Evolutionary conservation across 1,140 invertebrate species (phyloP).

Genomic region (Homarus americanus): DNA sequence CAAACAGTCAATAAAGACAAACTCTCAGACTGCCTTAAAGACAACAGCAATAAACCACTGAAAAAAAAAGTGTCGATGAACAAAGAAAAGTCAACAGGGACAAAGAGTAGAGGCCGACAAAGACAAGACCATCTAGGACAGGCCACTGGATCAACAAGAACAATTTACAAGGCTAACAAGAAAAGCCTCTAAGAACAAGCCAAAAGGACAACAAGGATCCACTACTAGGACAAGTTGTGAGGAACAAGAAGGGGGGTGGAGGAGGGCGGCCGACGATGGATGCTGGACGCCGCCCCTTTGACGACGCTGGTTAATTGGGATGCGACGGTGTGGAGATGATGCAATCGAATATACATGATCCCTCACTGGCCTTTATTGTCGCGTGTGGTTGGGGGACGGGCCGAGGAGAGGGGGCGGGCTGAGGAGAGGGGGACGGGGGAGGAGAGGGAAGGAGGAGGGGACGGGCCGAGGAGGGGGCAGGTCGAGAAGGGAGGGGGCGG

Average conservation of each 20-base stretch:
- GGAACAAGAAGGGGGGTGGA: neutral
- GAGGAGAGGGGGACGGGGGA: neutral
- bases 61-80: too few species aligned
- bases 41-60: too few species aligned
- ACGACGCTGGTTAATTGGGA: constrained; percentile 62
- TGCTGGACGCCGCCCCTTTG: constrained; percentile 26
- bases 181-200: neutral
- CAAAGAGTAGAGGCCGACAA: too few species aligned
- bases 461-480: neutral
- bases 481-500: neutral
- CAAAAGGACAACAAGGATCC: neutral
- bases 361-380: constrained; percentile 63
- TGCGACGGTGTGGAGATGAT: constrained; percentile 70
- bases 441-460: neutral
- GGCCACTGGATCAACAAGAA: neutral
- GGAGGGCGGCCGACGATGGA: neutral
- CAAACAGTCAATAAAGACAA: too few species aligned
- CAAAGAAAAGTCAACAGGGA: too few species aligned
- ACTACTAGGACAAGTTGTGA: neutral
- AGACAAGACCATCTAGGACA: too few species aligned
- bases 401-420: neutral
- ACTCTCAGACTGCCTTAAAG: too few species aligned
- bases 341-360: constrained; percentile 73
- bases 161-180: neutral
- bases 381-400: neutral